These are phyloP conservation scores for Myotis daubentonii DNA, from an alignment of 2,797 vertebrate species.

Conservation along the genomic window DNA sequence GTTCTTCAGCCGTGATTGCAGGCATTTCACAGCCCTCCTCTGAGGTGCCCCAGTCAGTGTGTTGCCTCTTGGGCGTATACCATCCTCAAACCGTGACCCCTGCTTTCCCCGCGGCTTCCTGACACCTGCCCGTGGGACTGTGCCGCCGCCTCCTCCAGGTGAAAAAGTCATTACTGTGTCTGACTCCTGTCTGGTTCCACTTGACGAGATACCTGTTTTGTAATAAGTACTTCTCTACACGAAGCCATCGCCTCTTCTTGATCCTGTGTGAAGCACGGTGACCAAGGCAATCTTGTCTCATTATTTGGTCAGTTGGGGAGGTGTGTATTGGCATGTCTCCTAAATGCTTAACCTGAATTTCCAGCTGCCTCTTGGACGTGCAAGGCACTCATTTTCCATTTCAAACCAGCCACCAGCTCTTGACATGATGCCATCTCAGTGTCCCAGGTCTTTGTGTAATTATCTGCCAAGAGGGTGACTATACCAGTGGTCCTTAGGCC, in stretches of 20 bases:
- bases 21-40: not conserved
- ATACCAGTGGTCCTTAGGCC: not conserved
- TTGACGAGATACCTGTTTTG: not conserved
- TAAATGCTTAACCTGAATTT: slow-evolving; percentile 3
- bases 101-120: not conserved
- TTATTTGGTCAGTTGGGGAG: not conserved
- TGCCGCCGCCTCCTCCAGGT: not conserved
- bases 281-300: not conserved
- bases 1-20: not conserved
- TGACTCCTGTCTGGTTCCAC: not conserved
- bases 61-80: not conserved
- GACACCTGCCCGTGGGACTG: not conserved
- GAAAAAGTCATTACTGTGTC: not conserved
- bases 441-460: not conserved
- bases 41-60: not conserved
- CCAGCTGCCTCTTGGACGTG: not conserved
- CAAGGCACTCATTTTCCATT: not conserved
- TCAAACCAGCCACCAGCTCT: not conserved
- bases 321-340: not conserved
- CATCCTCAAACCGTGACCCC: not conserved
- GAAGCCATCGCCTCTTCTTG: not conserved
- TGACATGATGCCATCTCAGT: not conserved
- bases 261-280: not conserved
- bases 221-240: not conserved
- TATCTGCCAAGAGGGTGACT: not conserved